Base-by-base conservation (phyloP, 2,888 invertebrate genomes). In the Scrobipalpa costella region DNA sequence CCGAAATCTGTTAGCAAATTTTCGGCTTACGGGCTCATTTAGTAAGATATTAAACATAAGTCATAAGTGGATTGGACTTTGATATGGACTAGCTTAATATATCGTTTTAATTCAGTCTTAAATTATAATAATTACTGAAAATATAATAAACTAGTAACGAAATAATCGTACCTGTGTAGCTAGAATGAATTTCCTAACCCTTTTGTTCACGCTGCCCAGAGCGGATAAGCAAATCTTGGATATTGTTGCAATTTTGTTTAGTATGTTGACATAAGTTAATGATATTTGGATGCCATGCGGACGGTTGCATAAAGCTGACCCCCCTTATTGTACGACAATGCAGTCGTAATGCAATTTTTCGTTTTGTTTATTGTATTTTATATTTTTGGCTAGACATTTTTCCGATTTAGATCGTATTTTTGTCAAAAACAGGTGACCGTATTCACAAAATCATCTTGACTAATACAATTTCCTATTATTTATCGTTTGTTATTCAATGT, bases 161-260 rank as follows among this genome's bases (percentile, higher is more conserved):
- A 73, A 75, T 75, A 73, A 79, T 81, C 84, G 90, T 90, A 90
- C 90, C 90, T 90, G 90, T 88, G 85, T 90, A 90, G 90, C 84
- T 90, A 90, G 90, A 86, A 79, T 78, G 82, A 90, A 90, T 90
- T 90, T 86, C 83, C 78, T 82, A 78, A 77, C 64, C 71, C 69
- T 75, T 79, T 74, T 71, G 69, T 70, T 68, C 5, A 52, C 13
- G 55, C 33, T 34, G 8, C 34, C 34, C 15, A 11, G 33, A 34
- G 7, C 27, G 55, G 55, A 33, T 3, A 34, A 33, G 7, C 55
- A 34, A 15, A 55, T 79, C 78, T 84, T 84, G 84, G 84, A 87
- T 85, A 85, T 79, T 85, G 85, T 85, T 85, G 85, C 81, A 67
- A 64, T 73, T 74, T 70, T 73, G 73, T 49, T 50, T n/a, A 21